These are phyloP conservation scores for Parauchenoglanis ngamensis DNA, from an alignment of 2,797 vertebrate species.

Conservation along the genomic window DNA sequence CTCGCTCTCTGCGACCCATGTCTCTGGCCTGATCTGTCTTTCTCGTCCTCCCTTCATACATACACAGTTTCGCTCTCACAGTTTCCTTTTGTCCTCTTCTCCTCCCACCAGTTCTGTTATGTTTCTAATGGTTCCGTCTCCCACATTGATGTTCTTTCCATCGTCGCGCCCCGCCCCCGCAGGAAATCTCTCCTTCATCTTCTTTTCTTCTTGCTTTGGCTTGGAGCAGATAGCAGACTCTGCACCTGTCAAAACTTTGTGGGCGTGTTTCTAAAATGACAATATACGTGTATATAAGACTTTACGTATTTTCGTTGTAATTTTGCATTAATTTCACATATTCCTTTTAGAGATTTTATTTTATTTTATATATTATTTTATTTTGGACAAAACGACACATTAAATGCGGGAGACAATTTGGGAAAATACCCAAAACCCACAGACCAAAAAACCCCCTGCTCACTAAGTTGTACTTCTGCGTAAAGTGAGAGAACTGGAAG, in stretches of 20 bases:
- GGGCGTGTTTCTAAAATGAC: neutral
- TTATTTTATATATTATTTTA: too few species aligned
- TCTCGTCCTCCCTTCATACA: neutral
- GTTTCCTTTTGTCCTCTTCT: constrained; percentile 12
- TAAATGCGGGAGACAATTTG: neutral
- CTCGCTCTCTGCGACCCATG: neutral
- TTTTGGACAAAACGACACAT: neutral
- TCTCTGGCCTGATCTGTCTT: neutral
- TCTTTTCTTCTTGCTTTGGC: neutral
- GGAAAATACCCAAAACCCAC: neutral
- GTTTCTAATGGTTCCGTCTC: neutral
- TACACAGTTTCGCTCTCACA: neutral
- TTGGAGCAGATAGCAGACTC: neutral
- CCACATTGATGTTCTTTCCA: constrained; percentile 13
- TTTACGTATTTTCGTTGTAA: neutral
- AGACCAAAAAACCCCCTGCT: neutral
- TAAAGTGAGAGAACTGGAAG: neutral
- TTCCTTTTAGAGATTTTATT: too few species aligned
- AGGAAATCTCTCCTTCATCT: neutral
- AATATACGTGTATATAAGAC: neutral
- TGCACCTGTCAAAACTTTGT: neutral
- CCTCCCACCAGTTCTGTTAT: neutral
- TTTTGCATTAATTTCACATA: neutral
- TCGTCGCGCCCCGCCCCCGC: neutral
- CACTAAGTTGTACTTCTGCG: neutral